Evolutionary conservation across 2,888 invertebrate genomes (phyloP).

Genomic region (Thereva nobilitata): DNA sequence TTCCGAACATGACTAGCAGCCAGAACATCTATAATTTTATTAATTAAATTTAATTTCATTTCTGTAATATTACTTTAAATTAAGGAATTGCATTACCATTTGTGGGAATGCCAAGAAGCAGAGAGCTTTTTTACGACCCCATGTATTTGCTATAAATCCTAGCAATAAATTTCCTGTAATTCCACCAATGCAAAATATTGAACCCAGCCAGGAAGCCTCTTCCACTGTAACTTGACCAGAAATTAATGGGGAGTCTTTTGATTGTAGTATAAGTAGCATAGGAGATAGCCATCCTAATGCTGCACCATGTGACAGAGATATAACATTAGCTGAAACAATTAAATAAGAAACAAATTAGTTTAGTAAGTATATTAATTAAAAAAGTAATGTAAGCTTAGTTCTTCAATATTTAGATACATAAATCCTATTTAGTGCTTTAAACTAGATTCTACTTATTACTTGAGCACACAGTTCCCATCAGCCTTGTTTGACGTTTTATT

Average conservation of each 20-base stretch:
- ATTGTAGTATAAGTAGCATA: conserved; percentile 38
- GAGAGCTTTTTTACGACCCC: conserved; percentile 40
- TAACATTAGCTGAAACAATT: conserved; percentile 41
- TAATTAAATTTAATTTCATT: neutral
- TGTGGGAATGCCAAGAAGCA: conserved; percentile 40
- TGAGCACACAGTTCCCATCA: no score
- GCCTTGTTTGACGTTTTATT: no score
- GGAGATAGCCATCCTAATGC: conserved; percentile 43
- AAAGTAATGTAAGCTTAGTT: no score
- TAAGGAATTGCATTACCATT: conserved; percentile 36
- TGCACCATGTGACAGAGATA: conserved; percentile 42
- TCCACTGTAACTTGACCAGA: conserved; percentile 35
- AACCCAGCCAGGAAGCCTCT: conserved; percentile 42
- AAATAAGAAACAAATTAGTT: no score
- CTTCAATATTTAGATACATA: no score
- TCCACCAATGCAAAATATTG: conserved; percentile 40
- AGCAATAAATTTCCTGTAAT: conserved; percentile 40
- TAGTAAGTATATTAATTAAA: no score
- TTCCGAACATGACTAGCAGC: conserved; percentile 39
- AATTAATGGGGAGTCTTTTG: conserved; percentile 37
- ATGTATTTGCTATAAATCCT: conserved; percentile 38
- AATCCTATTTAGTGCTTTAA: no score
- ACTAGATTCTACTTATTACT: no score
- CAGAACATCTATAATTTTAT: conserved; percentile 39
- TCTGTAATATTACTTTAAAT: neutral